Base-by-base conservation (phyloP, 2,888 invertebrate species). In the Rhyacophila evoluta region DNA sequence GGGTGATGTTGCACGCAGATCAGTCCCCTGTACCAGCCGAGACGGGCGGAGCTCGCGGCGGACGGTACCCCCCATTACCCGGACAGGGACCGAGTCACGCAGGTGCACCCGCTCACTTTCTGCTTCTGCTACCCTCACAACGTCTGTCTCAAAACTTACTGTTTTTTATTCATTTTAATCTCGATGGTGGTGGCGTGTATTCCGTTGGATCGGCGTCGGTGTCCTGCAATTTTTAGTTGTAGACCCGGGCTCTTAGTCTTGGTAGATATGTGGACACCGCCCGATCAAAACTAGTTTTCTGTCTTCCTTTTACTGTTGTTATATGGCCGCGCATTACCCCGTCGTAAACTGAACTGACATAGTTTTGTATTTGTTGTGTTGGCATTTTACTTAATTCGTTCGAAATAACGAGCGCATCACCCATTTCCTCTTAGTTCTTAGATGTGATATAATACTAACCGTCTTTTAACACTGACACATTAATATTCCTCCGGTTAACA, bases 1-100 rank as follows among this genome's bases (percentile, higher is more conserved):
- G 87, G 89, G 88, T 79, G 80, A 75, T 82, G 82, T 79, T 80
- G 70, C 74, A 71, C 87, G 87, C 90, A 91, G 91, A 91, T 91
- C 87, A 81, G 82, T 75, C 91, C 91, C 88, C 89, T 91, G 89
- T 91, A 91, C 88, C 91, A 91, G 89, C 88, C 89, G 87, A 89
- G 86, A 83, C 87, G 87, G 85, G 85, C 86, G 83, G 87, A 87
- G 85, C 86, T 86, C 85, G 86, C 86, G 84, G 85, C 87, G 83
- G 87, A 87, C 85, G 87, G 87, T 85, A 87, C 87, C 84, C 86
- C 87, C 84, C 86, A 86, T 83, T 86, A 85, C 84, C 87, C 87
- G 84, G 86, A 87, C 84, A 87, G 86, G 86, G 87, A 87, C 86
- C 85, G 87, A 86, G 87, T 86, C 83, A 86, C 86, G 84, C 87